Conservation (phyloP, 2,113 vertebrate genomes). For the Myiozetetes cayanensis region DNA sequence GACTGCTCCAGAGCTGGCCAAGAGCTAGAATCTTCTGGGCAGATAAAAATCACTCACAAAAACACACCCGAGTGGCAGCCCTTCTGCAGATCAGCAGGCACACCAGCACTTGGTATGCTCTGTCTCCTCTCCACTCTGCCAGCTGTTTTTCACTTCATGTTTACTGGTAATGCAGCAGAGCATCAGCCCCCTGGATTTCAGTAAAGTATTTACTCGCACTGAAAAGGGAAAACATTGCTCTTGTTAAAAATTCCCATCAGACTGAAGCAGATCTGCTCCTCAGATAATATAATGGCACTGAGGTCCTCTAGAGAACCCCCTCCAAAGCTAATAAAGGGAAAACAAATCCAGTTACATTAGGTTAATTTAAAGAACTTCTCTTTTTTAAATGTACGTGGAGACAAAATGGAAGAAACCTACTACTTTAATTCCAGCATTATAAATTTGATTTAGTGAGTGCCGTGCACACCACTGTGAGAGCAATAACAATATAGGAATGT, state of each 20-base stretch:
- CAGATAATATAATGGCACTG: slow-evolving; percentile 39
- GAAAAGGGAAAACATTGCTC: slow-evolving; percentile 32
- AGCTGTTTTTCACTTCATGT: background rate
- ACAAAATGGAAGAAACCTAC: slow-evolving; percentile 41
- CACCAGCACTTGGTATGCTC: background rate
- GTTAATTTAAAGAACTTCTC: slow-evolving; percentile 48
- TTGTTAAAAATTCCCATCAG: slow-evolving; percentile 45
- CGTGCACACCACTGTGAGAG: slow-evolving; percentile 28
- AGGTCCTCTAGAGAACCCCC: slow-evolving; percentile 32
- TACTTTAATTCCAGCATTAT: slow-evolving; percentile 57
- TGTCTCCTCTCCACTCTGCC: background rate
- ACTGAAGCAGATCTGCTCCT: slow-evolving; percentile 30
- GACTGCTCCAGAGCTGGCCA: background rate
- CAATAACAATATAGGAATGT: slow-evolving; percentile 5
- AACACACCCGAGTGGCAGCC: background rate
- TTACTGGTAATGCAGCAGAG: background rate
- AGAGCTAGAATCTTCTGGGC: background rate
- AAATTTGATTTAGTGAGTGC: slow-evolving; percentile 52
- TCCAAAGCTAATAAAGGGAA: slow-evolving; percentile 55
- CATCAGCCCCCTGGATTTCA: background rate
- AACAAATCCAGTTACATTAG: slow-evolving; percentile 50
- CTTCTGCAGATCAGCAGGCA: background rate
- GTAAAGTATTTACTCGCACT: slow-evolving; percentile 15
- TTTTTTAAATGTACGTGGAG: slow-evolving; percentile 21
- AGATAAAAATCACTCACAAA: background rate